Percentiles rank a stretch among this genome's conserved stretches.
Conservation (phyloP, 2,113 vertebrate genomes). For the Poeciliopsis occidentalis region DNA sequence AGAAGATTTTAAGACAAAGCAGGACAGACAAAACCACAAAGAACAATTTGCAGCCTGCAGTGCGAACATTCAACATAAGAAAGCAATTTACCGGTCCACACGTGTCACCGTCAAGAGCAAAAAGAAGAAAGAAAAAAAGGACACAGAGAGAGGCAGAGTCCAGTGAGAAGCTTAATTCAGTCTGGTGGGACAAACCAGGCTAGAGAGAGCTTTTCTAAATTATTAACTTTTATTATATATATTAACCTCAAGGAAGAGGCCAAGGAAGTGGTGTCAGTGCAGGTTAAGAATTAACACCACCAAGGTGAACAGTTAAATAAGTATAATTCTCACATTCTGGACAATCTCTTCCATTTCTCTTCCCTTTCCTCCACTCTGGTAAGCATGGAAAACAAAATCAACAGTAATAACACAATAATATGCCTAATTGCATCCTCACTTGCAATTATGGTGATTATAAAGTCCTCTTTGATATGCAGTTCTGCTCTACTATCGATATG, state of each 20-base stretch:
- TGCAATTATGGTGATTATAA: conserved; percentile 76
- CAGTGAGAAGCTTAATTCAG: conserved; percentile 66
- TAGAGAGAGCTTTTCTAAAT: conserved; percentile 67
- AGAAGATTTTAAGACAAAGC: conserved; percentile 46
- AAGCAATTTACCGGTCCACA: conserved; percentile 77
- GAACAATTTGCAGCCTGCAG: conserved; percentile 45
- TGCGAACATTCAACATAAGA: conserved; percentile 74
- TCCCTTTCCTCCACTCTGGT: conserved; percentile 35
- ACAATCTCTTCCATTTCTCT: conserved; percentile 38
- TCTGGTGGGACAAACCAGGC: conserved; percentile 54
- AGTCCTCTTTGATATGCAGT: conserved; percentile 72
- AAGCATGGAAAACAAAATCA: conserved; percentile 66
- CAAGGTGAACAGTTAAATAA: conserved; percentile 49
- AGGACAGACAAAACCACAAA: conserved; percentile 61
- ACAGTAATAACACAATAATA: conserved; percentile 73
- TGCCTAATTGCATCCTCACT: conserved; percentile 77
- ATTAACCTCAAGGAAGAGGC: conserved; percentile 75
- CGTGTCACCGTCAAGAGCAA: conserved; percentile 52
- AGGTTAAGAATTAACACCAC: conserved; percentile 76
- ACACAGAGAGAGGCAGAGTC: conserved; percentile 47
- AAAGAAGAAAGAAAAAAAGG: conserved; percentile 39
- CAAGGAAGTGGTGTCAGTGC: conserved; percentile 64
- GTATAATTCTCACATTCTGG: conserved; percentile 22
- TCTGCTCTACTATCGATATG: conserved; percentile 64
- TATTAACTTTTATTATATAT: conserved; percentile 73